Evolutionary conservation across 2,888 invertebrate genomes (phyloP), one percentile per base, ranked within the genome.

Genomic region (Scaptomyza cyrtandrae): DNA sequence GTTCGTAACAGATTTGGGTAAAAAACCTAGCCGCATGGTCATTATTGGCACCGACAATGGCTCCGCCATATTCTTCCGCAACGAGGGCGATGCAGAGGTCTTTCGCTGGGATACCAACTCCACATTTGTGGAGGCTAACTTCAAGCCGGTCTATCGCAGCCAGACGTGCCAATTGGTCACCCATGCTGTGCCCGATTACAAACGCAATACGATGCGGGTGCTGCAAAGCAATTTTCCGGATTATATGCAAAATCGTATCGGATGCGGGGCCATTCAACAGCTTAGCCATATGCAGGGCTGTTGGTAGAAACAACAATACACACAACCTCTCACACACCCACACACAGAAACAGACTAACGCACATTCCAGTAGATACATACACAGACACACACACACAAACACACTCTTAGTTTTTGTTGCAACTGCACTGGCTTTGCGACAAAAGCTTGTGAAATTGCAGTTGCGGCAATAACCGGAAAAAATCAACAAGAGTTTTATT

Each of bases 201-300:
- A 92, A 74, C 92, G 93, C 46, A 93, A 93, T 49, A 91, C 93
- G 56, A 94, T 95, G 93, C 92, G 94, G 53, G 93, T 94, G 0
- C 87, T 95, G 66, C 94, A 95, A 84, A 94, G 94, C 78, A 95
- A 95, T 89, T 95, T 95, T 90, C 94, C 93, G 1, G 94, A 95
- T 91, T 95, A 93, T 80, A 93, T 95, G 89, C 93, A 93, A 70
- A 93, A 93, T 71, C 94, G 93, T 19, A 93, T 94, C 41, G 95
- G 95, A 27, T 94, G 94, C 80, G 94, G 94, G 1, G 93, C 93
- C 43, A 92, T 93, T 41, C 94, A 94, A 82, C 93, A 93, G 52
- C 89, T 94, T 45, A 89, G 88, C 48, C 74, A 90, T 62, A 91
- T 91, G 91, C 91, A 91, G 60, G 91, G 91, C 13, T 91, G 91